Conservation (phyloP, 2,888 invertebrate genomes). For the Bombyx huttoni region DNA sequence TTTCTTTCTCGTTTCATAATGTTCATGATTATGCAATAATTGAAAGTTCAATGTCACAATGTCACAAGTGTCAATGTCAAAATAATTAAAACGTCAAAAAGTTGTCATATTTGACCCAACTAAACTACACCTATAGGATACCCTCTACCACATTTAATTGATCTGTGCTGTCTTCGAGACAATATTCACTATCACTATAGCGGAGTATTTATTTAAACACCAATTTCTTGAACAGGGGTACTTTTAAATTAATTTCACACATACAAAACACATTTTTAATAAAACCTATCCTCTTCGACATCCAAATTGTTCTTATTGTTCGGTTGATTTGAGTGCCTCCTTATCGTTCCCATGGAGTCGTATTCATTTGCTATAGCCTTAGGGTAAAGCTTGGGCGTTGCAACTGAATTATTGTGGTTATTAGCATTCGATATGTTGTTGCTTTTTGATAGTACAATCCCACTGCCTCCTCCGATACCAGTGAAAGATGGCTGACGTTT, state of each 20-base stretch:
- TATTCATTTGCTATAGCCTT: slow-evolving; percentile 83
- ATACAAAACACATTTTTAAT: slow-evolving; percentile 35
- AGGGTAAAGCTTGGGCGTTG: slow-evolving; percentile 77
- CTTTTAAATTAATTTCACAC: background rate
- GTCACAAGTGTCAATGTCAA: no score
- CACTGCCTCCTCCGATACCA: slow-evolving; percentile 63
- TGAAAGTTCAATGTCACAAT: no score
- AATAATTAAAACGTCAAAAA: no score
- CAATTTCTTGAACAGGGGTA: no score
- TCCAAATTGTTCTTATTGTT: slow-evolving; percentile 76
- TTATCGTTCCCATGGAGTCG: slow-evolving; percentile 80
- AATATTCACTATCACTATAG: no score
- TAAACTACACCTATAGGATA: no score
- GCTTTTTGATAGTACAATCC: slow-evolving; percentile 67
- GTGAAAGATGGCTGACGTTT: slow-evolving; percentile 83
- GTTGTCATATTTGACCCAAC: no score
- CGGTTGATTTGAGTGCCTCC: slow-evolving; percentile 81
- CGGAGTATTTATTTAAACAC: no score
- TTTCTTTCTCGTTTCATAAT: no score
- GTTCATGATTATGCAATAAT: no score
- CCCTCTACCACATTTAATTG: no score
- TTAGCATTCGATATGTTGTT: slow-evolving; percentile 75
- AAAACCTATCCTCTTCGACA: slow-evolving; percentile 77
- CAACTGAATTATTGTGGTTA: slow-evolving; percentile 70
- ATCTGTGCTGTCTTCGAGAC: no score